Conservation (phyloP, 2,113 vertebrate genomes). For the Daubentonia madagascariensis region DNA sequence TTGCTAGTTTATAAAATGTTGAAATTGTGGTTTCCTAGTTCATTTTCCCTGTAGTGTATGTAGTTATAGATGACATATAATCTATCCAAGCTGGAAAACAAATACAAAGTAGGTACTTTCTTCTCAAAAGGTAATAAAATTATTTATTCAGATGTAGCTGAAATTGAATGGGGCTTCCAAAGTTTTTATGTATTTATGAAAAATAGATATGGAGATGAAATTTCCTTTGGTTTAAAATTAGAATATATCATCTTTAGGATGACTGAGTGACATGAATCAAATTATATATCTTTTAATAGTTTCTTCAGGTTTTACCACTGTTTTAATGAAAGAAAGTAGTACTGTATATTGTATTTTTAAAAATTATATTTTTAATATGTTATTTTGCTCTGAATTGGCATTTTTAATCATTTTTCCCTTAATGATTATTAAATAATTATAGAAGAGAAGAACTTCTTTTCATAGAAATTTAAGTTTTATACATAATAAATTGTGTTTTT, state of each 20-base stretch:
- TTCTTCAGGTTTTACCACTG: constrained; percentile 14
- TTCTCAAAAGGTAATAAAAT: not conserved
- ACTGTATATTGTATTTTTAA: not conserved
- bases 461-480: not conserved
- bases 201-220: constrained; percentile 35
- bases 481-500: constrained; percentile 24
- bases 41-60: not conserved
- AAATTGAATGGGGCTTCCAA: not conserved
- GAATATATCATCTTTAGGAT: not conserved
- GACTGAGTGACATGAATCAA: not conserved
- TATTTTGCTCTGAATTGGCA: not conserved
- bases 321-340: not conserved
- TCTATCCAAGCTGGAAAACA: not conserved
- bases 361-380: not conserved
- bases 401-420: not conserved
- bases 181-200: constrained; percentile 11
- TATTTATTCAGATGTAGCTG: not conserved
- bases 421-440: not conserved
- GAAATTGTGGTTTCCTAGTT: not conserved
- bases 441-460: not conserved
- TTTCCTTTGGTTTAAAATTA: constrained; percentile 28
- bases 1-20: not conserved
- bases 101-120: not conserved
- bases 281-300: not conserved
- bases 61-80: not conserved